These are phyloP conservation scores for Microtus oregoni DNA, from an alignment of 2,113 vertebrate genomes.

Conservation along the genomic window DNA sequence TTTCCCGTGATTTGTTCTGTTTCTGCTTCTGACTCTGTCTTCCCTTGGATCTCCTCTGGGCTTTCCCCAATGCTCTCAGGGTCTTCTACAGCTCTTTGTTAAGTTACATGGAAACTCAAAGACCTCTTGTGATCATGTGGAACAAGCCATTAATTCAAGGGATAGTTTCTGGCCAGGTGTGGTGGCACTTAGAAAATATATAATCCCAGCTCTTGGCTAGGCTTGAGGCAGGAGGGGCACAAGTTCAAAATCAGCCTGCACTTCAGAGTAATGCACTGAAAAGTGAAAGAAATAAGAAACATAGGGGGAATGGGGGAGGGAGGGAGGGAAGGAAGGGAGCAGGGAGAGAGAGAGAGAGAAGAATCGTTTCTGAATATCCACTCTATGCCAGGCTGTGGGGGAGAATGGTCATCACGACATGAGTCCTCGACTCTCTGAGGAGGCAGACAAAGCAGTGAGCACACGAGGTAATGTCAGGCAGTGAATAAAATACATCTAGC, in stretches of 20 bases:
- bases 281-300: background rate
- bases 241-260: background rate
- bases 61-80: background rate
- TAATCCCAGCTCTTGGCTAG: background rate
- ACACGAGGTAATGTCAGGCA: background rate
- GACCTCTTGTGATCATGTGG: background rate
- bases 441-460: background rate
- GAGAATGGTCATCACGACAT: background rate
- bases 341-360: background rate
- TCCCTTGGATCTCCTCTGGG: background rate
- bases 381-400: background rate
- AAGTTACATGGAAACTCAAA: background rate
- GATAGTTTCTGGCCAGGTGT: background rate
- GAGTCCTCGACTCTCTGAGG: background rate
- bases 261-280: background rate
- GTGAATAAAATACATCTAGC: background rate
- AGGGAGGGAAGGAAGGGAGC: no score
- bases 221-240: background rate
- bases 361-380: background rate
- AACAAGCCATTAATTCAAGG: background rate
- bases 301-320: no score
- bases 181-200: background rate
- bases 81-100: background rate
- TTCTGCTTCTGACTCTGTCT: background rate
- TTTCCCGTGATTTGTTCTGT: background rate